Percentiles rank a stretch among this genome's conserved stretches.
Conservation (phyloP, 2,888 invertebrate genomes). For the Platycnemis pennipes region DNA sequence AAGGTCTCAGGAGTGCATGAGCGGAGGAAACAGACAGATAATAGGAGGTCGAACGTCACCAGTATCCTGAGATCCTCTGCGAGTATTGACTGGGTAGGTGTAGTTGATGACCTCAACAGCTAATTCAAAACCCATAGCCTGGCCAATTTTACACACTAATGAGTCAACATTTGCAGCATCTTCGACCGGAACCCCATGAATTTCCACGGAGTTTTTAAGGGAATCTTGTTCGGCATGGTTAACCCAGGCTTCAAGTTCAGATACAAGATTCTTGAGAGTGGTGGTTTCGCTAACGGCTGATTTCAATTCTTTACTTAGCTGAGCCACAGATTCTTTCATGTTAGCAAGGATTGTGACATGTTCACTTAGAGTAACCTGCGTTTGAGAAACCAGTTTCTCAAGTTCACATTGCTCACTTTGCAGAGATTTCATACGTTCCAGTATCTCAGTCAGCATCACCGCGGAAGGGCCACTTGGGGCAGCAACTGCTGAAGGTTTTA, state of each 20-base stretch:
- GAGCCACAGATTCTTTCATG: not conserved
- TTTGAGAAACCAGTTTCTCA: not conserved
- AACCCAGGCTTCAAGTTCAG: not conserved
- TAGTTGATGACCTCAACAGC: not conserved
- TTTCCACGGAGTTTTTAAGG: not conserved
- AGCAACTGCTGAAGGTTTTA: no score
- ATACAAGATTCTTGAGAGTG: not conserved
- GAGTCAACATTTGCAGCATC: not conserved
- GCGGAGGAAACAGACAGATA: no score
- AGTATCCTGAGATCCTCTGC: not conserved
- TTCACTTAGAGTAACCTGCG: not conserved
- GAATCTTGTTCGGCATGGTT: not conserved
- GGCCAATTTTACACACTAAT: not conserved
- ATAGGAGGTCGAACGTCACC: not conserved
- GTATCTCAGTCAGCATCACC: no score
- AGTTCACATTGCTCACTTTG: slow-evolving; percentile 6
- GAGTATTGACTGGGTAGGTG: not conserved
- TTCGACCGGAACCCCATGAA: not conserved
- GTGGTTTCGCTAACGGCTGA: not conserved
- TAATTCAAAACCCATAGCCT: not conserved
- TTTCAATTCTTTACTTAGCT: not conserved
- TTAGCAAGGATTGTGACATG: not conserved
- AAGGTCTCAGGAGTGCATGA: no score
- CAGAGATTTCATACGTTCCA: not conserved
- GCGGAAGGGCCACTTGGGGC: no score